Evolutionary conservation across 2,797 vertebrate genomes (phyloP).

Genomic region (Acanthurus lineatus): DNA sequence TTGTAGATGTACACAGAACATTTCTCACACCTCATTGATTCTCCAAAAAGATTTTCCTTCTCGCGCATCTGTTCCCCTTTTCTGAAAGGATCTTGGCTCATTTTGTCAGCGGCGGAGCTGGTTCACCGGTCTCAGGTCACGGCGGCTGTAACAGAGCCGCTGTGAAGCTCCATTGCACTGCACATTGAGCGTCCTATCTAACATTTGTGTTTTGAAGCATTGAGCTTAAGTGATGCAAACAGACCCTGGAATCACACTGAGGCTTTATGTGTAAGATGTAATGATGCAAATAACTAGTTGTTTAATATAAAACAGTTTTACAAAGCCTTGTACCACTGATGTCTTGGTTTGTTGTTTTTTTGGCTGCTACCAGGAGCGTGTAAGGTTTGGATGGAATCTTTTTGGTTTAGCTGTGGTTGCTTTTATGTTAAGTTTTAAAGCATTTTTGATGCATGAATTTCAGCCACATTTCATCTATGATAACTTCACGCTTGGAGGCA

Average conservation of each 20-base stretch:
- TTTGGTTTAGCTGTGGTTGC: neutral
- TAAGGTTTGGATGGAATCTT: neutral
- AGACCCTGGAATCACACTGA: conserved; percentile 56
- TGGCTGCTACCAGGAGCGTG: neutral
- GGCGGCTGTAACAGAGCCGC: conserved; percentile 52
- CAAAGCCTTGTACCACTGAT: conserved; percentile 11
- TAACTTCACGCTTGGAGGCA: too few species aligned
- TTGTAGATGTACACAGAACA: conserved; percentile 52
- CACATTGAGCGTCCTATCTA: conserved; percentile 79
- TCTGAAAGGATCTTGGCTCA: conserved; percentile 66
- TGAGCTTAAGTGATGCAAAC: conserved; percentile 81
- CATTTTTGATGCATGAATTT: neutral
- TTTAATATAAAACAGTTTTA: conserved; percentile 30
- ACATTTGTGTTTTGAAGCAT: conserved; percentile 84
- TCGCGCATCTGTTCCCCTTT: conserved; percentile 35
- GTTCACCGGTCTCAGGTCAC: conserved; percentile 70
- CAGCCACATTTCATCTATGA: too few species aligned
- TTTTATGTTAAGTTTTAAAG: neutral
- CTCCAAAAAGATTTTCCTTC: conserved; percentile 29
- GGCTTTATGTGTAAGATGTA: conserved; percentile 26
- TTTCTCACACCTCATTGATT: conserved; percentile 63
- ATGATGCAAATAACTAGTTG: conserved; percentile 42
- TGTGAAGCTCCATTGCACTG: conserved; percentile 80
- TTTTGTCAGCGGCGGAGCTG: conserved; percentile 45
- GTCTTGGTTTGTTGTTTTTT: conserved; percentile 11